Evolutionary conservation across 2,113 vertebrate species (phyloP), one percentile per base, ranked within the genome.

Genomic region (Petroica traversi): DNA sequence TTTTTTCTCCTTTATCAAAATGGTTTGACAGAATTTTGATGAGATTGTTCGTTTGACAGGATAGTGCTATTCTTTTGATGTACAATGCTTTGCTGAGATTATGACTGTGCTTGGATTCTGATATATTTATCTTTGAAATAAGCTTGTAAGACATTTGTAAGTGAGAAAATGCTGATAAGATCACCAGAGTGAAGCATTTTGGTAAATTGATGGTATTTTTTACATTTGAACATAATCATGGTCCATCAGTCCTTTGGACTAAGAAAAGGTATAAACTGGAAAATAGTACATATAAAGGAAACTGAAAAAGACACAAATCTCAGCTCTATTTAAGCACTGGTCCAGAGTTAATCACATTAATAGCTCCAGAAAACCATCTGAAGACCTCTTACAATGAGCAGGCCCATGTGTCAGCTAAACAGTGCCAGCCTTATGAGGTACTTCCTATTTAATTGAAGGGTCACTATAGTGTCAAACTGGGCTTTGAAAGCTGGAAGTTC

Each of bases 1-100:
- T 91, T 87, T 61, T 63, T 82, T 38, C 58, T 88, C 74, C 59
- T 95, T 83, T 85, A 79, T 95, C 93, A 93, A 85, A 89, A 63
- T 1, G 3, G 16, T 88, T 93, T 89, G 95, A 93, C 94, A 95
- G 85, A 83, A 88, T 93, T 93, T 92, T 85, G 88, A 95, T 95
- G 87, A 92, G 88, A 88, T 77, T 40, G 16, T 64, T 51, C 59
- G 17, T 83, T 89, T 89, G 84, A 66, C 71, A 76, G 87, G 46
- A 41, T 85, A 89, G 26, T 2, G 24, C 74, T 58, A 19, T 80
- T 96, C 26, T 82, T 40, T 83, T 88, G 77, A 94, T 67, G 28
- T 85, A 94, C 15, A 20, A 9, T 74, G 78, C 59, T 94, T 95
- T 79, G 40, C 72, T 85, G 51, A 89, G 75, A 88, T 96, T 77